Evolutionary conservation across 2,113 vertebrate genomes (phyloP).

Genomic region (Mirza zaza): DNA sequence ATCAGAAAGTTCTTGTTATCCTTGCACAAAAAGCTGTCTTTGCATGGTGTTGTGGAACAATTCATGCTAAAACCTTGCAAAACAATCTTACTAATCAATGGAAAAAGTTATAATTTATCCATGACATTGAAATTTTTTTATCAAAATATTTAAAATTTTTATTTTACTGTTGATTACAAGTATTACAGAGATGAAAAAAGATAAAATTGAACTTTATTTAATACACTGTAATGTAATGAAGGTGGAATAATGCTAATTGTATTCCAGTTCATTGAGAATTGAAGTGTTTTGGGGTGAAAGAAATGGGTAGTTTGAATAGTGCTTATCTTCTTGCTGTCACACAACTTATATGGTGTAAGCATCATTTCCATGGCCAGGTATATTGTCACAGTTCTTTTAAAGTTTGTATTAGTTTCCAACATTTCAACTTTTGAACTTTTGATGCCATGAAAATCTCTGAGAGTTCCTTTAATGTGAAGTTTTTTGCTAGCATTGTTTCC

Average conservation of each 20-base stretch:
- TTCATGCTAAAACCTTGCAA: not conserved
- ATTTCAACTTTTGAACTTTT: not conserved
- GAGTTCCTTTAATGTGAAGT: not conserved
- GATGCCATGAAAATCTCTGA: not conserved
- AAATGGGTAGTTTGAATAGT: not conserved
- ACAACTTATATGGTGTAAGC: not conserved
- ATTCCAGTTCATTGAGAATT: not conserved
- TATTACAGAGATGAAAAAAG: not conserved
- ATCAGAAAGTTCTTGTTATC: not conserved
- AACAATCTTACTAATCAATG: not conserved
- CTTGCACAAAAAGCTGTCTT: accelerated
- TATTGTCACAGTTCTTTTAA: not conserved
- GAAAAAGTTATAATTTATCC: not conserved
- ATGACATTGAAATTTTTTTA: not conserved
- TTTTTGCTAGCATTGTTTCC: not conserved
- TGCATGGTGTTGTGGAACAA: no score
- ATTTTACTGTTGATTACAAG: not conserved
- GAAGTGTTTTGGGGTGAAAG: not conserved
- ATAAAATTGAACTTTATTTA: not conserved
- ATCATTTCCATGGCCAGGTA: not conserved
- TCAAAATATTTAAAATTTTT: not conserved
- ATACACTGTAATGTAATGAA: not conserved
- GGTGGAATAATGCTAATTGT: not conserved
- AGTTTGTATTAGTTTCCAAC: not conserved
- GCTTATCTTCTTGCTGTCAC: not conserved